phyloP scores from a whole-genome alignment of 1,140 invertebrate genomes.

The Trichonephila clavipes region DNA sequence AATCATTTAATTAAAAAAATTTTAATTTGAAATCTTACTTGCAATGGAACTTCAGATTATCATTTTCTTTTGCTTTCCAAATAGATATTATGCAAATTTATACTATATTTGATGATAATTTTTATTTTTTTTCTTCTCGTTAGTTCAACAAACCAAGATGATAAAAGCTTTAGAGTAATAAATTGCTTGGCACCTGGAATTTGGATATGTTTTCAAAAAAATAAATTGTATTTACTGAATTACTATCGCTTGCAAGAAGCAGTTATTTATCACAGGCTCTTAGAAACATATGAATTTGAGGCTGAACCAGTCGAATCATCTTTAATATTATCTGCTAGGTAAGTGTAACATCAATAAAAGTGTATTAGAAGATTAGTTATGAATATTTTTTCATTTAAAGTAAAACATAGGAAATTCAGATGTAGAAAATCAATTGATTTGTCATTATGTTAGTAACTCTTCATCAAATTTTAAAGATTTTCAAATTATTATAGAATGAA shows the following conservation, averaged over 20 bases:
- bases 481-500: too few relatives aligned
- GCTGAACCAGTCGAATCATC: conserved; percentile 13
- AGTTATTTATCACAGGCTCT: conserved; percentile 55
- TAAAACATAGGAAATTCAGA: too few relatives aligned
- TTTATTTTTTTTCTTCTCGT: neutral
- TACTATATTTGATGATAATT: neutral
- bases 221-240: conserved; percentile 58
- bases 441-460: too few relatives aligned
- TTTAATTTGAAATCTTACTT: neutral
- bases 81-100: neutral
- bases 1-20: neutral
- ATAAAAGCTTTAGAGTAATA: conserved; percentile 1
- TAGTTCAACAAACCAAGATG: neutral
- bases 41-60: neutral
- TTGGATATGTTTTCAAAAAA: conserved; percentile 49
- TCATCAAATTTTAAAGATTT: too few relatives aligned
- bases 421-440: too few relatives aligned
- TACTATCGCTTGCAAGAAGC: conserved; percentile 65
- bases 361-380: too few relatives aligned
- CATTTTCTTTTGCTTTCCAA: neutral
- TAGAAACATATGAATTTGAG: conserved; percentile 61
- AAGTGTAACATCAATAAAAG: neutral
- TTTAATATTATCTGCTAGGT: conserved; percentile 23
- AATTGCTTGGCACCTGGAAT: conserved; percentile 56
- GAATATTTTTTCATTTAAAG: too few relatives aligned